Base-by-base conservation (phyloP, 2,113 vertebrate species). In the Merops nubicus region DNA sequence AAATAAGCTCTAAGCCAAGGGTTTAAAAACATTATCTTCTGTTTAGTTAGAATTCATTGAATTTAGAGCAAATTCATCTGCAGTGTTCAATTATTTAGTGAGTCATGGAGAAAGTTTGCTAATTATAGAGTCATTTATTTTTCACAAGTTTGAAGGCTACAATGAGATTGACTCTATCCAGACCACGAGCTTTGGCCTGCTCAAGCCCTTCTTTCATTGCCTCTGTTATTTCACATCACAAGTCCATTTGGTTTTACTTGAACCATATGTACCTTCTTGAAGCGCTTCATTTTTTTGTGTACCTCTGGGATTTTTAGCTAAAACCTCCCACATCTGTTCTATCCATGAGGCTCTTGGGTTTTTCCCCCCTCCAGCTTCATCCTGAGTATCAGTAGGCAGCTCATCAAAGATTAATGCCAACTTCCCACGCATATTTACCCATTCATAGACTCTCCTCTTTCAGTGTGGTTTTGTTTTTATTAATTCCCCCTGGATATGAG, bases 401-500 rank as follows among this genome's bases (percentile, higher is more conserved):
- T 96, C 95, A 89, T 87, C 62, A 75, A 84, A 80, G 73, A 89
- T 75, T 74, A 81, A 74, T 3, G 28, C 83, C 72, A 93, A 15
- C 54, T 31, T 86, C 76, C 82, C 88, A 70, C 63, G 40, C 33
- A 0, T 15, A 72, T 34, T 85, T 85, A 45, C 54, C 50, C 88
- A 86, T 90, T 93, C 96, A 88, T 6, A 77, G 59, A 31, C 53
- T 85, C 65, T 94, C 53, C 47, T 76, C 38, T 87, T 73, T 51
- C 82, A 69, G 22, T 16, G 78, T 26, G 56, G 40, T 75, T 95
- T 85, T 95, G 82, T 90, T 92, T 96, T 85, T 45, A 74, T 78
- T 77, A 62, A 43, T 77, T 75, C 54, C 48, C 57, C 17, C 34
- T 65, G 25, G 70, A 65, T 76, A 53, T 54, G 67, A 74, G 40